These are phyloP conservation scores for Neoascia interrupta DNA, from an alignment of 2,888 invertebrate species.

Conservation along the genomic window DNA sequence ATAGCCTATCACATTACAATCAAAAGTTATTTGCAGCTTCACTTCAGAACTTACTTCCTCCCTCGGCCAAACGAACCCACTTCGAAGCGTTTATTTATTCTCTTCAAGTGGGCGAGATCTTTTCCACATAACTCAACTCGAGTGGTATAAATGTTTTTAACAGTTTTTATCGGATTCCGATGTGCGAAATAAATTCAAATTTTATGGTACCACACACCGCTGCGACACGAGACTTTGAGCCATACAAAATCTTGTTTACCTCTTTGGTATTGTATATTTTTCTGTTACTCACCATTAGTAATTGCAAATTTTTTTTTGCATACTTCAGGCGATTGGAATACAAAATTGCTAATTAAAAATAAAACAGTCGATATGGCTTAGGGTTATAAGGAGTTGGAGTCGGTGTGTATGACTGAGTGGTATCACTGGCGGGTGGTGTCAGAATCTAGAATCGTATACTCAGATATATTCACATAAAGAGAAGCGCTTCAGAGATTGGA, in stretches of 20 bases:
- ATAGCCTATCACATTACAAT: no score
- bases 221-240: conserved; percentile 7
- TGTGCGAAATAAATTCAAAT: conserved; percentile 29
- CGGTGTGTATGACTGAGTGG: no score
- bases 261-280: conserved; percentile 9
- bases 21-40: no score
- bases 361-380: not conserved
- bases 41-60: no score
- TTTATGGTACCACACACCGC: conserved; percentile 4
- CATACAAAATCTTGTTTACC: conserved; percentile 20
- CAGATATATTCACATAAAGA: no score
- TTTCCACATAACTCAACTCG: not conserved
- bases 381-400: not conserved
- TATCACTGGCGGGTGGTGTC: no score
- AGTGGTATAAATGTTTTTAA: not conserved
- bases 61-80: not conserved
- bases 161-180: conserved; percentile 24
- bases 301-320: conserved; percentile 33
- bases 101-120: not conserved
- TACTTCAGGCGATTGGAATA: conserved; percentile 46
- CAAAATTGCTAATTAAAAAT: conserved; percentile 54
- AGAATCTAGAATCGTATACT: no score
- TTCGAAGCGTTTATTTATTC: not conserved
- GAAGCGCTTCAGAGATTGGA: no score
- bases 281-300: conserved; percentile 15